phyloP scores from a whole-genome alignment of 2,888 invertebrate genomes.

The Diarsia brunnea region DNA sequence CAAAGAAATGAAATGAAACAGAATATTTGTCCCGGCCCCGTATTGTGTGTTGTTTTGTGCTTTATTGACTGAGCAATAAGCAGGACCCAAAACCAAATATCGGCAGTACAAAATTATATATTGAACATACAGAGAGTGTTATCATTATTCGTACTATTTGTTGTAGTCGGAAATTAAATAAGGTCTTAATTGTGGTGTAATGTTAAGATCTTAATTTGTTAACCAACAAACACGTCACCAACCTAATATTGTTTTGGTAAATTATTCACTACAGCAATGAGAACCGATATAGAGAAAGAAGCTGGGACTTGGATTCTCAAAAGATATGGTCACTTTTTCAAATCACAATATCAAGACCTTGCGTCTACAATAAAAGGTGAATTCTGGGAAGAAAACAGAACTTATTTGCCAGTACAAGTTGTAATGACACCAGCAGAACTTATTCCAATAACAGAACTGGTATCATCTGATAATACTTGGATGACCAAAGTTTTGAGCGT shows the following conservation, averaged over 20 bases:
- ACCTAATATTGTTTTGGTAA: constrained; percentile 1
- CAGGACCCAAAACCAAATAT: neutral
- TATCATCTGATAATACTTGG: constrained; percentile 95
- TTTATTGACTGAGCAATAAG: neutral
- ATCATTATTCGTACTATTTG: neutral
- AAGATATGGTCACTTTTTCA: constrained; percentile 87
- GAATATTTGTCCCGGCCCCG: too few species aligned
- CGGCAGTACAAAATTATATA: neutral
- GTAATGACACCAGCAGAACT: constrained; percentile 90
- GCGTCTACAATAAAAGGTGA: constrained; percentile 69
- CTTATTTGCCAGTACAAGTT: constrained; percentile 82
- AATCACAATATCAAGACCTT: constrained; percentile 84
- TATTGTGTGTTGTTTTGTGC: too few species aligned
- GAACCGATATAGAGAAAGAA: constrained; percentile 82
- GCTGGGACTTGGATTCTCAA: constrained; percentile 83
- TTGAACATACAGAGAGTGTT: neutral
- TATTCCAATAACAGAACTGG: constrained; percentile 92
- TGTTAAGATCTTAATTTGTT: neutral
- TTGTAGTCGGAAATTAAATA: neutral
- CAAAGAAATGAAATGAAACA: too few species aligned
- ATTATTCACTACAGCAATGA: constrained; percentile 70
- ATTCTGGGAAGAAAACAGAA: constrained; percentile 80
- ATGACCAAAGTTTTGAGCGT: constrained; percentile 95
- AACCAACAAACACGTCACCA: constrained; percentile 20
- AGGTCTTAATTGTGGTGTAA: neutral